Conservation (phyloP, 2,113 vertebrate genomes). For the Candoia aspera region DNA sequence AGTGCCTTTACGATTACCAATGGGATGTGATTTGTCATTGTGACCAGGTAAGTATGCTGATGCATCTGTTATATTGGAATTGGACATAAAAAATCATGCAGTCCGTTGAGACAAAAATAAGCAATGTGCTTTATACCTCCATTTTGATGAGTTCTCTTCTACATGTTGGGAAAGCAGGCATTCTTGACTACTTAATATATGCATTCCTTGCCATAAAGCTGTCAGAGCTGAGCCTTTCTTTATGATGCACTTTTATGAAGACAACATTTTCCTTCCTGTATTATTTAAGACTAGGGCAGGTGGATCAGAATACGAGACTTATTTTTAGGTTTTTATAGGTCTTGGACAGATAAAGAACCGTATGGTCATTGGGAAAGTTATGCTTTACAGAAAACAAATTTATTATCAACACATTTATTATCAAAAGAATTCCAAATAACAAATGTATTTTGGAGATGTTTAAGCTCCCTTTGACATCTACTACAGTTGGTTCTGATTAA, state of each 20-base stretch:
- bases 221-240: conserved; percentile 58
- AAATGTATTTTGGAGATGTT: conserved; percentile 6
- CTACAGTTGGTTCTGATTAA: background rate
- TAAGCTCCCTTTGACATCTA: background rate
- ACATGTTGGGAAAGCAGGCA: conserved; percentile 51
- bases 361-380: conserved; percentile 7
- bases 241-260: conserved; percentile 54
- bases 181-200: conserved; percentile 62
- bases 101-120: conserved; percentile 64
- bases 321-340: background rate
- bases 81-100: conserved; percentile 66
- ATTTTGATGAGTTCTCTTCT: conserved; percentile 71
- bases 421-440: background rate
- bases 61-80: conserved; percentile 69
- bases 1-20: conserved; percentile 73
- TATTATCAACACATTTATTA: background rate
- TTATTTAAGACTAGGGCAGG: conserved; percentile 20
- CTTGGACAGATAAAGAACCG: background rate
- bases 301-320: conserved; percentile 9
- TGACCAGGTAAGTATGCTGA: conserved; percentile 70
- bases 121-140: conserved; percentile 68
- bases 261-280: conserved; percentile 45
- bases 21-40: conserved; percentile 72
- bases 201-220: conserved; percentile 67
- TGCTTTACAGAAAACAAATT: background rate